Percentiles rank a stretch among this genome's conserved stretches.
These are phyloP conservation scores for Chrysina gloriosa DNA, from an alignment of 2,888 invertebrate species.

Conservation along the genomic window DNA sequence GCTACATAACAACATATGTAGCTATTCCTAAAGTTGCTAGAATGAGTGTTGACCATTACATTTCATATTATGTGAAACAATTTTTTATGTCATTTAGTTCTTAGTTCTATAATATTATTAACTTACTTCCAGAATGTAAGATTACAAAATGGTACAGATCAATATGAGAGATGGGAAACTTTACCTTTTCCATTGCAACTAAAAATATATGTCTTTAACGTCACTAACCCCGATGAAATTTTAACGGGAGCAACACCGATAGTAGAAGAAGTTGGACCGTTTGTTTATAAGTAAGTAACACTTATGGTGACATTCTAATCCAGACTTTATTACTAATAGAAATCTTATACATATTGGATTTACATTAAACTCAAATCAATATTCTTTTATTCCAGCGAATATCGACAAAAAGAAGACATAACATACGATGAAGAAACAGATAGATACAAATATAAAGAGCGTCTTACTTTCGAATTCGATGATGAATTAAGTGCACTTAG, in stretches of 20 bases:
- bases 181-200: conserved; percentile 74
- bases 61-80: too few species aligned
- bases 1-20: too few species aligned
- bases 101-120: too few species aligned
- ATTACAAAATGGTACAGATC: conserved; percentile 72
- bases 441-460: conserved; percentile 24
- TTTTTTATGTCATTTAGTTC: too few species aligned
- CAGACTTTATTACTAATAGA: neutral
- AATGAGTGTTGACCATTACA: too few species aligned
- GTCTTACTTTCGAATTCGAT: conserved; percentile 31
- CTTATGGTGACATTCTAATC: conserved; percentile 58
- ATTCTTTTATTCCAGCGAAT: conserved; percentile 4
- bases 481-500: conserved; percentile 3
- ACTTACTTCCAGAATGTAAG: conserved; percentile 59
- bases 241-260: conserved; percentile 68
- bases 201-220: conserved; percentile 74
- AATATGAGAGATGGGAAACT: conserved; percentile 74
- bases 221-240: conserved; percentile 73
- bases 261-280: conserved; percentile 75
- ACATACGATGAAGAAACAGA: conserved; percentile 21
- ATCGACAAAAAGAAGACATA: conserved; percentile 28
- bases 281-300: conserved; percentile 63
- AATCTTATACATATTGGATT: neutral
- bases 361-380: neutral
- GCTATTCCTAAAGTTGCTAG: too few species aligned